These are phyloP conservation scores for Discoglossus pictus DNA, from an alignment of 2,797 vertebrate species.

Conservation along the genomic window DNA sequence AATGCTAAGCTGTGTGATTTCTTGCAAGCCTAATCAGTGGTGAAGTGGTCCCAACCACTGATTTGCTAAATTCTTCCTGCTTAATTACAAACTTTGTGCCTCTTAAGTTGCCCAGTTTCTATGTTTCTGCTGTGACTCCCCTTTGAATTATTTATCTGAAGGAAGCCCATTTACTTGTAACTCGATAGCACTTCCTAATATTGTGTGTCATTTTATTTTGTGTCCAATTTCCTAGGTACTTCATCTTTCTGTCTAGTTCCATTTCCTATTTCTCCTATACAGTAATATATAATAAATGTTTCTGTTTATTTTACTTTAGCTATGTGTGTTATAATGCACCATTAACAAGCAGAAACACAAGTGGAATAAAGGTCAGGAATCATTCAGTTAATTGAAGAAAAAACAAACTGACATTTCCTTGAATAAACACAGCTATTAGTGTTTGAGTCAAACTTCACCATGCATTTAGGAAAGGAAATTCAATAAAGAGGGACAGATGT, in stretches of 20 bases:
- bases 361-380: slow-evolving; percentile 56
- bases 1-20: too few species aligned
- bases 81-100: slow-evolving; percentile 30
- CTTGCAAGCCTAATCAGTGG: too few species aligned
- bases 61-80: not conserved
- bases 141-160: slow-evolving; percentile 50
- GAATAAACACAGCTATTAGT: slow-evolving; percentile 74
- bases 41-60: too few species aligned
- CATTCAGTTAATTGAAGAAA: slow-evolving; percentile 76
- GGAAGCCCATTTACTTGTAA: slow-evolving; percentile 41
- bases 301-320: slow-evolving; percentile 35
- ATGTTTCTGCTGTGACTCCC: slow-evolving; percentile 24
- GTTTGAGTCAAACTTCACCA: slow-evolving; percentile 80
- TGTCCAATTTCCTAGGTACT: slow-evolving; percentile 65
- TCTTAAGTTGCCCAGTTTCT: slow-evolving; percentile 26
- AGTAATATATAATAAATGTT: slow-evolving; percentile 23
- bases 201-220: slow-evolving; percentile 61
- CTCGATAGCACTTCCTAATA: slow-evolving; percentile 68
- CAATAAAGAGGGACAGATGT: slow-evolving; percentile 76
- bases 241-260: slow-evolving; percentile 62
- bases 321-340: slow-evolving; percentile 48
- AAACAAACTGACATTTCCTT: slow-evolving; percentile 74
- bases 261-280: slow-evolving; percentile 53
- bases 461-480: slow-evolving; percentile 85
- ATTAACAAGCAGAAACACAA: slow-evolving; percentile 51